Base-by-base conservation (phyloP, 2,888 invertebrate genomes). In the Lordiphosa andalusiaca region DNA sequence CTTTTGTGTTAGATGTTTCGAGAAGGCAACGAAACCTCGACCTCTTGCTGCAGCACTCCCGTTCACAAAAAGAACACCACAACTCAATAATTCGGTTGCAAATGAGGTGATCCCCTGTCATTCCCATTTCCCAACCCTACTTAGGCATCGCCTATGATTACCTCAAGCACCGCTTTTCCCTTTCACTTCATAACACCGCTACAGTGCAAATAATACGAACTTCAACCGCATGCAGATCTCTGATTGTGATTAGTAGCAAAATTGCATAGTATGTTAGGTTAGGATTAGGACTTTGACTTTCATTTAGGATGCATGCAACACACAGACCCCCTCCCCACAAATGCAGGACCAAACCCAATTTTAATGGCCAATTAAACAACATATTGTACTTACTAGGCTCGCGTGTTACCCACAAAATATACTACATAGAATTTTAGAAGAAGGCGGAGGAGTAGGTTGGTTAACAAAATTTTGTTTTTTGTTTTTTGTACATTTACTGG, bases 361-460 rank as follows among this genome's bases (percentile, higher is more conserved):
- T 35, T 19, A 30, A 21, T 42, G 47, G 62, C 63, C 63, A 62
- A 63, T 63, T 63, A 63, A 51, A 55, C 41, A 55, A 25, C 60
- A 59, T n/a, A 60, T 37, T 60, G 53, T 63, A 63, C 63, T 63
- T 63, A 63, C 63, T 63, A 63, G 47, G 63, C 63, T 63, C 55
- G 51, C 51, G 47, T 49, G 55, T 30, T 37, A 48, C 75, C 73
- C 76, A 70, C 21, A 52, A 65, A 53, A 21, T 48, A 46, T 53
- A 52, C 58, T 60, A 58, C 38, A 63, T 54, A 56, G 41, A 42
- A 36, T 56, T 40, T 55, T 39, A 47, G 41, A 33, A 59, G 49
- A 36, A 49, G 49, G 37, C 49, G 25, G 16, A 41, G 40, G 19
- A 41, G 40, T 41, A n/a, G 40, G 21, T n/a, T 13, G 38, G 49